Evolutionary conservation across 1,140 invertebrate species (phyloP).

Genomic region (Sweltsa coloradensis): DNA sequence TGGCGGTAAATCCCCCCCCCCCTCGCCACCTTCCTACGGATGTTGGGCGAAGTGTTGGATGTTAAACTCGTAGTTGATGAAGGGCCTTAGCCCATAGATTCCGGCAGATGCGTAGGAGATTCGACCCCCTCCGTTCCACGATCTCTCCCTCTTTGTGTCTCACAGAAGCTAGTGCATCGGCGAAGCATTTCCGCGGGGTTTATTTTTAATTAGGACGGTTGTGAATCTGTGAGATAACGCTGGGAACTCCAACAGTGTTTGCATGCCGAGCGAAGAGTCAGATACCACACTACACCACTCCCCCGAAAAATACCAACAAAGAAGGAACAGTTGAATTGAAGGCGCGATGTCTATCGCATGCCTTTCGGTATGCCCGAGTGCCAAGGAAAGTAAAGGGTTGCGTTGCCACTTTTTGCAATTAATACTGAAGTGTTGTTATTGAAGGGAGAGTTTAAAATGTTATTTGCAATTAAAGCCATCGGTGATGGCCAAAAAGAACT

Average conservation of each 20-base stretch:
- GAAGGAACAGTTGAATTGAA: too few relatives aligned
- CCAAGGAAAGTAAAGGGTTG: too few relatives aligned
- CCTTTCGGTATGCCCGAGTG: too few relatives aligned
- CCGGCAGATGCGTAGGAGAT: not conserved
- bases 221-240: constrained; percentile 7
- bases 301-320: not conserved
- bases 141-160: constrained; percentile 5
- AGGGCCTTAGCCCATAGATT: constrained; percentile 3
- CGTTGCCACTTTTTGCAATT: too few relatives aligned
- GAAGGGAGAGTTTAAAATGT: too few relatives aligned
- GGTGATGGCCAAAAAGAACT: too few relatives aligned
- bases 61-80: constrained; percentile 5
- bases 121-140: not conserved
- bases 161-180: not conserved
- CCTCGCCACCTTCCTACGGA: not conserved
- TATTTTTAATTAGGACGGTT: constrained; percentile 9
- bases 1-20: not conserved
- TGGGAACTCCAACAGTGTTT: constrained; percentile 3
- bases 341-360: too few relatives aligned
- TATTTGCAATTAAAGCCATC: too few relatives aligned
- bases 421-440: too few relatives aligned
- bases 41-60: not conserved
- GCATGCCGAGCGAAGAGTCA: not conserved
- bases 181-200: constrained; percentile 7
- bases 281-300: not conserved